Conservation (phyloP, 1,140 invertebrate species). For the Parasteatoda tepidariorum region DNA sequence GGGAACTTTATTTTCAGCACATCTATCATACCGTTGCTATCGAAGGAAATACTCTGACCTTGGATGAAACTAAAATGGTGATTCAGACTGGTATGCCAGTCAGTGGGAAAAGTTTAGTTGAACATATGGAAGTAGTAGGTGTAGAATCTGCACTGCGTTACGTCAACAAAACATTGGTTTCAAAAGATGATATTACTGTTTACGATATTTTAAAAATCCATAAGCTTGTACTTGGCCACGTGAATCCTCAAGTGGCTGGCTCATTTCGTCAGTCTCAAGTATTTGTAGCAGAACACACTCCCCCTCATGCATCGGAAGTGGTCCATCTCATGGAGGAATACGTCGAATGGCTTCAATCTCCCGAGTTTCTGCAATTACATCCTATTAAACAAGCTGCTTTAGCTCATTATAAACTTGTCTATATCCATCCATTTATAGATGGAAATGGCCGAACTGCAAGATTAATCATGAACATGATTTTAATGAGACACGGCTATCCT, state of each 20-base stretch:
- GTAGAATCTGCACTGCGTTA: slow-evolving; percentile 95
- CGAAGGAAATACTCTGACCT: slow-evolving; percentile 96
- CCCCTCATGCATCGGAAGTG: slow-evolving; percentile 85
- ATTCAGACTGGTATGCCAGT: slow-evolving; percentile 93
- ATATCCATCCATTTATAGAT: slow-evolving; percentile 92
- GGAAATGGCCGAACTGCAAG: slow-evolving; percentile 95
- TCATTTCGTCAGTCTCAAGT: slow-evolving; percentile 74
- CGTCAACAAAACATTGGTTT: slow-evolving; percentile 84
- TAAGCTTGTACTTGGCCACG: slow-evolving; percentile 87
- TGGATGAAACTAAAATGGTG: slow-evolving; percentile 90
- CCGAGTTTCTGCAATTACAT: slow-evolving; percentile 83
- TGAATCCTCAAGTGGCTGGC: slow-evolving; percentile 70
- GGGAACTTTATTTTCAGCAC: slow-evolving; percentile 94
- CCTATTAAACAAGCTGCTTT: slow-evolving; percentile 92
- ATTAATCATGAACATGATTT: slow-evolving; percentile 94
- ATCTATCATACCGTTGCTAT: slow-evolving; percentile 98
- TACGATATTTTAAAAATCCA: slow-evolving; percentile 94
- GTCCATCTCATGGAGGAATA: slow-evolving; percentile 87
- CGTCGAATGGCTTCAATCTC: slow-evolving; percentile 86
- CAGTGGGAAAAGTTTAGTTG: slow-evolving; percentile 91
- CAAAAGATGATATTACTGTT: slow-evolving; percentile 76
- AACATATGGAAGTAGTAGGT: slow-evolving; percentile 96
- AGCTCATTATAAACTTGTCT: slow-evolving; percentile 95
- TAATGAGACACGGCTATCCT: slow-evolving; percentile 96
- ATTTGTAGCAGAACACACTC: slow-evolving; percentile 91